Percentiles rank a stretch among this genome's conserved stretches.
phyloP scores from a whole-genome alignment of 2,113 vertebrate species.

The Peromyscus polionotus region DNA sequence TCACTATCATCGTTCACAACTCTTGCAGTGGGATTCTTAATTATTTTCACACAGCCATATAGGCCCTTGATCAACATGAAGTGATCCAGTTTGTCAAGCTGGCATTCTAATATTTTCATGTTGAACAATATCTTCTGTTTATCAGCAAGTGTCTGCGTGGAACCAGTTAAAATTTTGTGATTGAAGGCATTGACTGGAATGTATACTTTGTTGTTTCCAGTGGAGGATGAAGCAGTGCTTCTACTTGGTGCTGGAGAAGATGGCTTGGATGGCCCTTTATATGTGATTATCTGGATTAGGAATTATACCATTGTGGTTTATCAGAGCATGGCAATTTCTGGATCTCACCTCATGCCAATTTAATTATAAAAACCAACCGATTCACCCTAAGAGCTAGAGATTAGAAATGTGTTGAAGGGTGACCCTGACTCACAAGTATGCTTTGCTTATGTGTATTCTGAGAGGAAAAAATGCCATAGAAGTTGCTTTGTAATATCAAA shows the following conservation, averaged over 20 bases:
- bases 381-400: neutral
- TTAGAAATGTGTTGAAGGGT: neutral
- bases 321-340: slow-evolving; percentile 7
- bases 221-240: neutral
- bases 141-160: rapidly evolving
- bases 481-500: neutral
- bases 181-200: neutral
- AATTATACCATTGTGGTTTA: neutral
- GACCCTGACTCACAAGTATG: neutral
- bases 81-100: no score
- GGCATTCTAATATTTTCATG: rapidly evolving
- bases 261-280: no score
- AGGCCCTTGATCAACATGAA: neutral
- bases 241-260: neutral
- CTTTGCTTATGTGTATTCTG: neutral
- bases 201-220: neutral
- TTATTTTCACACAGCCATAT: neutral
- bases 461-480: neutral
- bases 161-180: neutral
- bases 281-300: slow-evolving; percentile 47
- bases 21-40: neutral
- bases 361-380: slow-evolving; percentile 8
- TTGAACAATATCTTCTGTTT: rapidly evolving
- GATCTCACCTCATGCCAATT: neutral
- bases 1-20: neutral